phyloP scores from a whole-genome alignment of 2,888 invertebrate genomes.

The Hermaeophaga mercurialis region DNA sequence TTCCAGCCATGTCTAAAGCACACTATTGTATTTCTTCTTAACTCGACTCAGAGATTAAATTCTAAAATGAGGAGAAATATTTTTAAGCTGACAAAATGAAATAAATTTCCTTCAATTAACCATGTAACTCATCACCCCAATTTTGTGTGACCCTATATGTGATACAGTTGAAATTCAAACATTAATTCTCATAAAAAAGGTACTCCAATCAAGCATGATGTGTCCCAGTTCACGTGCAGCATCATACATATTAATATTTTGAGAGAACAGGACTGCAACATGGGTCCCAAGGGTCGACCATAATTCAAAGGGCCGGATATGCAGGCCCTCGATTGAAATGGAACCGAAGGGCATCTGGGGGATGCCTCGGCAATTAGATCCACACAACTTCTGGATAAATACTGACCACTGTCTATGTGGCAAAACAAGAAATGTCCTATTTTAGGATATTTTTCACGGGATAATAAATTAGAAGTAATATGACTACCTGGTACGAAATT shows the following conservation, averaged over 20 bases:
- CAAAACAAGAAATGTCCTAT: slow-evolving; percentile 3
- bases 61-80: too few relatives aligned
- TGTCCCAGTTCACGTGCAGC: slow-evolving; percentile 19
- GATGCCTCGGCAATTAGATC: slow-evolving; percentile 43
- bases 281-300: slow-evolving; percentile 19
- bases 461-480: too few relatives aligned
- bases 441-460: background rate
- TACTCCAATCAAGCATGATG: slow-evolving; percentile 19
- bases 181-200: slow-evolving; percentile 12
- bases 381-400: slow-evolving; percentile 35
- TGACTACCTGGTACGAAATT: too few relatives aligned
- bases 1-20: too few relatives aligned
- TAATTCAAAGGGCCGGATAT: slow-evolving; percentile 27
- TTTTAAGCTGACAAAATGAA: too few relatives aligned
- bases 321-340: slow-evolving; percentile 30
- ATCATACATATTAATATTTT: slow-evolving; percentile 29
- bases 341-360: slow-evolving; percentile 31
- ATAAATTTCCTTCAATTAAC: too few relatives aligned
- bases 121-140: too few relatives aligned
- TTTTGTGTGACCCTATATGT: background rate
- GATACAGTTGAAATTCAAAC: background rate
- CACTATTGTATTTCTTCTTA: too few relatives aligned
- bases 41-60: too few relatives aligned
- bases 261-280: slow-evolving; percentile 18
- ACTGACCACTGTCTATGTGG: slow-evolving; percentile 31